Evolutionary conservation across 2,888 invertebrate genomes (phyloP).

Genomic region (Drosophila mimetica): DNA sequence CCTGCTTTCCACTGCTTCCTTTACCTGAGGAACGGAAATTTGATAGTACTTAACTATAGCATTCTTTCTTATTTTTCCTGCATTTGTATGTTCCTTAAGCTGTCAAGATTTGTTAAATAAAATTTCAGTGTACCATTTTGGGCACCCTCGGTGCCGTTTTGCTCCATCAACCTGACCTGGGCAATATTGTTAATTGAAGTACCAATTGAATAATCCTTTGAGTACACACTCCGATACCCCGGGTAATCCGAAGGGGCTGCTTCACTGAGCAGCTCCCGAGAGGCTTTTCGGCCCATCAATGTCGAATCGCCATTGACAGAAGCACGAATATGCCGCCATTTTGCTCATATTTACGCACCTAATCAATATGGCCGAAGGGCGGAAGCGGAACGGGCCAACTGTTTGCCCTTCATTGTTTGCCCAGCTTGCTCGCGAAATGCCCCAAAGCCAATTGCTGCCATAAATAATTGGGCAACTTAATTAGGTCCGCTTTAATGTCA

Average conservation of each 20-base stretch:
- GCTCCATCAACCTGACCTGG: background rate
- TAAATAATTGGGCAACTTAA: conserved; percentile 49
- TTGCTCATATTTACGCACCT: conserved; percentile 59
- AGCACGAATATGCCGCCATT: conserved; percentile 46
- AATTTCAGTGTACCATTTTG: background rate
- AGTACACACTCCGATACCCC: background rate
- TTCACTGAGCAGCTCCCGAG: conserved; percentile 27
- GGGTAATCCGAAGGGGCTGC: conserved; percentile 10
- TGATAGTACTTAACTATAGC: no score
- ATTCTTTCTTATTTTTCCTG: no score
- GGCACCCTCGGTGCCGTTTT: background rate
- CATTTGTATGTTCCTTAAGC: no score
- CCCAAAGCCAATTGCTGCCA: conserved; percentile 29
- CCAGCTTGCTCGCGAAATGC: conserved; percentile 14
- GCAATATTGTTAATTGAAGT: conserved; percentile 15
- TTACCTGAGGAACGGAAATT: no score
- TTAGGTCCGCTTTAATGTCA: conserved; percentile 22
- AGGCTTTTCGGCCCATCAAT: conserved; percentile 22
- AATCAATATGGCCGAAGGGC: conserved; percentile 62
- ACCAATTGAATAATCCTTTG: conserved; percentile 8
- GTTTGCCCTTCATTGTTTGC: conserved; percentile 32
- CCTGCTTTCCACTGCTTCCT: no score
- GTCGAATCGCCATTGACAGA: conserved; percentile 36
- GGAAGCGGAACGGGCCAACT: conserved; percentile 25
- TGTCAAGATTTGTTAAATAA: background rate